A percentile compares a stretch with the other conserved stretches of the same genome.
Conservation (phyloP, 2,888 invertebrate genomes). For the Drosophila ustulata region DNA sequence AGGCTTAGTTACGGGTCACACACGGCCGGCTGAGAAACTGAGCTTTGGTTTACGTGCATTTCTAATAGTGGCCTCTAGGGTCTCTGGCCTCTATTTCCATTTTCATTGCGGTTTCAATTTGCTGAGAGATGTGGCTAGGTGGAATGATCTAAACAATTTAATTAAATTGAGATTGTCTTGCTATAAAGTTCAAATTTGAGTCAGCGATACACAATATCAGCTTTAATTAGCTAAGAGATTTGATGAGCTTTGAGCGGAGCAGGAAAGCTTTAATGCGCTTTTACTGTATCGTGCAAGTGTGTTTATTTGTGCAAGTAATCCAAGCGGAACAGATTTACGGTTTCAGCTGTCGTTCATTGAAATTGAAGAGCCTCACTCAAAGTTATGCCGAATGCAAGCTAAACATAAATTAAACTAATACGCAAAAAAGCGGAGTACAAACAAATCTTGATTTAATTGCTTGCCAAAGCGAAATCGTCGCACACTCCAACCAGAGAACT, state of each 20-base stretch:
- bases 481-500: neutral
- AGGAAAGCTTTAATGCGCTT: constrained; percentile 10
- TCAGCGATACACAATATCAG: neutral
- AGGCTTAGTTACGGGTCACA: constrained; percentile 52
- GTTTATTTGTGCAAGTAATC: neutral
- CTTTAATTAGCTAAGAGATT: neutral
- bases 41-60: constrained; percentile 55
- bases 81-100: constrained; percentile 18
- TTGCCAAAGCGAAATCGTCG: constrained; percentile 43
- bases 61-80: constrained; percentile 54
- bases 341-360: constrained; percentile 25
- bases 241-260: too few relatives aligned
- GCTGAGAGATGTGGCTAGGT: constrained; percentile 45
- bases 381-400: constrained; percentile 44
- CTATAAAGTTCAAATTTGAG: neutral
- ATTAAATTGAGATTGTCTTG: neutral
- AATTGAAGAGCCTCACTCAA: constrained; percentile 15
- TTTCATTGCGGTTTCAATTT: constrained; percentile 52
- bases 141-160: constrained; percentile 5
- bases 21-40: constrained; percentile 34
- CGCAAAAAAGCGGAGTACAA: constrained; percentile 27
- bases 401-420: constrained; percentile 51
- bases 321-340: neutral
- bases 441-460: constrained; percentile 59
- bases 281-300: neutral